These are phyloP conservation scores for Melanchra persicariae DNA, from an alignment of 2,888 invertebrate species.

Conservation along the genomic window DNA sequence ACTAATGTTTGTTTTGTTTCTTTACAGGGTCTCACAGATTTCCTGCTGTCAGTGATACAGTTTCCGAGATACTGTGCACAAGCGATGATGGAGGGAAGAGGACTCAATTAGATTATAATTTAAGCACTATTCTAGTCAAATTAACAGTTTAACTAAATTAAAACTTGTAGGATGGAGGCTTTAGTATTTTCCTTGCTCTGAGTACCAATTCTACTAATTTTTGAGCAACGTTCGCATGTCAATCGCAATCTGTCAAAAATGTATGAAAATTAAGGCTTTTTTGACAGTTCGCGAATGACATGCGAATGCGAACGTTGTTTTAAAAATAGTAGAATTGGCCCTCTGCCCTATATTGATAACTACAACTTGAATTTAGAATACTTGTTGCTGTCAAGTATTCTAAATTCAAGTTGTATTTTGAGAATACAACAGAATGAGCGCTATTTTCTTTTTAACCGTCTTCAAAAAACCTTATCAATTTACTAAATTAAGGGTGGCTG, in stretches of 20 bases:
- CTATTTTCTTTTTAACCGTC: background rate
- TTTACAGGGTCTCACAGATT: constrained; percentile 92
- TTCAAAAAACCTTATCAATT: background rate
- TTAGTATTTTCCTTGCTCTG: background rate
- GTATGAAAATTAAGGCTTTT: no score
- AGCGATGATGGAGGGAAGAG: constrained; percentile 92
- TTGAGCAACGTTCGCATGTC: no score
- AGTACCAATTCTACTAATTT: no score
- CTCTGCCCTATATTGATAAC: no score
- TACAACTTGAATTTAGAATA: no score
- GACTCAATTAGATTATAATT: constrained; percentile 75
- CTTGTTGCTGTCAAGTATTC: no score
- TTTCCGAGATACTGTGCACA: constrained; percentile 93
- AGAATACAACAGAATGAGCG: background rate
- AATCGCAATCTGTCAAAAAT: no score
- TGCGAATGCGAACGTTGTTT: no score
- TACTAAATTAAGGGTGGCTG: background rate
- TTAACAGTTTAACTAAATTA: constrained; percentile 30
- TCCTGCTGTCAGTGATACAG: constrained; percentile 92
- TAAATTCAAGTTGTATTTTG: background rate
- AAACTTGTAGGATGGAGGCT: background rate
- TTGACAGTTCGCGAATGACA: no score
- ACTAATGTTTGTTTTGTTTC: constrained; percentile 9
- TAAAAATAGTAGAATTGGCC: no score
- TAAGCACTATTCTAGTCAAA: constrained; percentile 61